phyloP scores from a whole-genome alignment of 2,888 invertebrate genomes.

The Blera fallax region DNA sequence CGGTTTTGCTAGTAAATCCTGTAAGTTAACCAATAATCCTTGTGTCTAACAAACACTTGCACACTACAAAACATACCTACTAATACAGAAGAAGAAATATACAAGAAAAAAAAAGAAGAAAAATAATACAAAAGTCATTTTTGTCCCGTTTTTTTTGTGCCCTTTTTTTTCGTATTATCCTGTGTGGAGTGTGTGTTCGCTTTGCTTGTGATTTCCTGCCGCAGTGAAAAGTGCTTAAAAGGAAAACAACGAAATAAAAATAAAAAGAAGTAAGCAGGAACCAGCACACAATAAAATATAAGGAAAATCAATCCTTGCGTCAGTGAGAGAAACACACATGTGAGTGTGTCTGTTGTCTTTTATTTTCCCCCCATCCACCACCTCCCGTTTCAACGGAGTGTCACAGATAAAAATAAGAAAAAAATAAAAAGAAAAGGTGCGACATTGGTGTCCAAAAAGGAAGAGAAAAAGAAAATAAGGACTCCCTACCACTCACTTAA shows the following conservation, averaged over 20 bases:
- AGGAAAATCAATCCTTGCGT: constrained; percentile 40
- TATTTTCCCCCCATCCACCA: not conserved
- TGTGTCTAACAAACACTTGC: not conserved
- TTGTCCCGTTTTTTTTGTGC: constrained; percentile 16
- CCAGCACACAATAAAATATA: not conserved
- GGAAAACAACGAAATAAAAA: constrained; percentile 20
- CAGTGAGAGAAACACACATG: constrained; percentile 14
- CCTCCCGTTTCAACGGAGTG: not conserved
- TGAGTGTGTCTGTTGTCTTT: constrained; percentile 5
- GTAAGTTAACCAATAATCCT: constrained; percentile 23
- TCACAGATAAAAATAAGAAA: constrained; percentile 4
- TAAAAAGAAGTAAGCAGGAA: constrained; percentile 1
- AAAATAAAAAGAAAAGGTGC: constrained; percentile 37
- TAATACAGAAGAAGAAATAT: constrained; percentile 6
- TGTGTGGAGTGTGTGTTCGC: constrained; percentile 25
- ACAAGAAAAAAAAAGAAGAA: constrained; percentile 30
- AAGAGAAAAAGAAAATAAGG: not conserved
- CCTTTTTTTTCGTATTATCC: constrained; percentile 6
- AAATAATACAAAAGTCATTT: constrained; percentile 33
- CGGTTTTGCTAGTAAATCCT: not conserved
- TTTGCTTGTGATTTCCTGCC: constrained; percentile 52
- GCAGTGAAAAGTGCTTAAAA: constrained; percentile 51
- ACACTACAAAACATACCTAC: not conserved
- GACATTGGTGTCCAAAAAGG: constrained; percentile 24
- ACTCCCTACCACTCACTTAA: not conserved